These are phyloP conservation scores for Pelvicachromis taeniatus DNA, from an alignment of 2,113 vertebrate species.

Conservation along the genomic window DNA sequence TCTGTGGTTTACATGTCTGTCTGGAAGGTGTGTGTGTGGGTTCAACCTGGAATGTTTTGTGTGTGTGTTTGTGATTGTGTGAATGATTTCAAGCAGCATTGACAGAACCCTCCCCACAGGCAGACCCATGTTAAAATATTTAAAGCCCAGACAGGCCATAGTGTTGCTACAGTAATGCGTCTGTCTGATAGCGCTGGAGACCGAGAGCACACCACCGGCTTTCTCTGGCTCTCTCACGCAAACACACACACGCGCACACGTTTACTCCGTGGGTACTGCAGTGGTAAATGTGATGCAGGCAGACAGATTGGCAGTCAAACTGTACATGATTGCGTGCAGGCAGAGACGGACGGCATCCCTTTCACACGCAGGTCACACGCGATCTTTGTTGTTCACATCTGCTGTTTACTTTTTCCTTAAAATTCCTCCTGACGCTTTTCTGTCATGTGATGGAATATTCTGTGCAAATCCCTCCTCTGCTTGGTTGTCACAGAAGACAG, in stretches of 20 bases:
- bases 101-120: slow-evolving; percentile 41
- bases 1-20: slow-evolving; percentile 42
- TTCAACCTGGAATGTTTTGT: background rate
- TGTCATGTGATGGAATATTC: background rate
- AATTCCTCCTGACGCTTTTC: background rate
- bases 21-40: slow-evolving; percentile 11
- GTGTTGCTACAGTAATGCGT: slow-evolving; percentile 61
- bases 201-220: background rate
- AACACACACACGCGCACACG: background rate
- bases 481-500: background rate
- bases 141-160: slow-evolving; percentile 57
- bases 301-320: background rate
- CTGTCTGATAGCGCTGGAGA: slow-evolving; percentile 48
- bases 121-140: slow-evolving; percentile 71
- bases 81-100: slow-evolving; percentile 16
- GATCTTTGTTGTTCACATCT: background rate
- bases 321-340: background rate
- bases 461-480: background rate
- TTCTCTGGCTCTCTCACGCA: background rate
- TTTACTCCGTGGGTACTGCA: background rate
- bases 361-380: background rate
- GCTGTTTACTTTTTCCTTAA: background rate
- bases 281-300: background rate
- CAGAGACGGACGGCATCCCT: background rate
- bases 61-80: background rate